A percentile compares a stretch with the other conserved stretches of the same genome.
Evolutionary conservation across 2,113 vertebrate species (phyloP).

Genomic region (Heterocephalus glaber): DNA sequence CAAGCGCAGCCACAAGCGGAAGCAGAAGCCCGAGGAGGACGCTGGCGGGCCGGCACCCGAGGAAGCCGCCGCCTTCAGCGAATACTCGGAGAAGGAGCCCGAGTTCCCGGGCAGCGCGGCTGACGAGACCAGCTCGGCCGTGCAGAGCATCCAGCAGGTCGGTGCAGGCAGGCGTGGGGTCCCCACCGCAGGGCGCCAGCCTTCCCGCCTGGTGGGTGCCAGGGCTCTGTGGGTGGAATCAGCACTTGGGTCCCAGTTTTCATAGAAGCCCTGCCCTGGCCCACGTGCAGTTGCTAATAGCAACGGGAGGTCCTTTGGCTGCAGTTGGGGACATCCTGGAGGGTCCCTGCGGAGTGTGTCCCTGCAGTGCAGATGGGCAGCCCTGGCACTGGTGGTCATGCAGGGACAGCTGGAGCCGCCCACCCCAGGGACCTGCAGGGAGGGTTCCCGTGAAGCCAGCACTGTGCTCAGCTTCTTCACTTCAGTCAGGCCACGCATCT

Average conservation of each 20-base stretch:
- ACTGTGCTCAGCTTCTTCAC: rapidly evolving
- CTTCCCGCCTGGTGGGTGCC: no score
- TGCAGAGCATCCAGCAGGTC: slow-evolving; percentile 96
- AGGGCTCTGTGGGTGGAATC: neutral
- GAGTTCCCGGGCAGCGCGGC: slow-evolving; percentile 89
- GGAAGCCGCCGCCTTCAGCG: slow-evolving; percentile 87
- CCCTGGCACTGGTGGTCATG: neutral
- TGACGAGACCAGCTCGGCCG: slow-evolving; percentile 96
- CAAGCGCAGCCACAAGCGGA: slow-evolving; percentile 87
- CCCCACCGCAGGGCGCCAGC: no score
- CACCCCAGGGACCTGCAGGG: rapidly evolving
- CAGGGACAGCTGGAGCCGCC: rapidly evolving
- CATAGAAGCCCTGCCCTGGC: neutral
- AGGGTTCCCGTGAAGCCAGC: no score
- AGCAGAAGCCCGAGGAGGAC: slow-evolving; percentile 86
- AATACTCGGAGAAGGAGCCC: slow-evolving; percentile 87
- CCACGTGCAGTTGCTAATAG: rapidly evolving
- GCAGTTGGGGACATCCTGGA: rapidly evolving
- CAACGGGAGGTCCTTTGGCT: rapidly evolving
- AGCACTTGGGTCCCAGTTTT: rapidly evolving
- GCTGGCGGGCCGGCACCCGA: slow-evolving; percentile 88
- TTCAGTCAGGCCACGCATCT: no score
- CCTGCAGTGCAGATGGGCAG: neutral
- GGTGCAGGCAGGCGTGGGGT: neutral
- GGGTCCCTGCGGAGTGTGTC: neutral